phyloP scores from a whole-genome alignment of 2,113 vertebrate species.

The Chitala chitala region DNA sequence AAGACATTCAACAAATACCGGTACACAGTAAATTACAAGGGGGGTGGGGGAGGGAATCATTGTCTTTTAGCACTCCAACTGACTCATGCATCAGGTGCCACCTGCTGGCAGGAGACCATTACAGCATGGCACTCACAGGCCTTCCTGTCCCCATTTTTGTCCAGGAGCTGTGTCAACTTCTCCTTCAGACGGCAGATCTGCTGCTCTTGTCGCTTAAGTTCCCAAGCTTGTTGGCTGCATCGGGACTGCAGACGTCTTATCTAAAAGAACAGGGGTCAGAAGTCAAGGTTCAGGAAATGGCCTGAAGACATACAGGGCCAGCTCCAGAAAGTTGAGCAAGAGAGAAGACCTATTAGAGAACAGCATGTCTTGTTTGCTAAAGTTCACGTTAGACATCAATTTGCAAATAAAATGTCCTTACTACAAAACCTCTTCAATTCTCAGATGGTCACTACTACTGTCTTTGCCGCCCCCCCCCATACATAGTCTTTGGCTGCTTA shows the following conservation, averaged over 20 bases:
- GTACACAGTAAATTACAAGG: too few relatives aligned
- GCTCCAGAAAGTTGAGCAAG: not conserved
- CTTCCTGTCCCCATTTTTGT: not conserved
- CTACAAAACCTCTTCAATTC: not conserved
- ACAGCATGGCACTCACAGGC: not conserved
- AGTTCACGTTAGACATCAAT: too few relatives aligned
- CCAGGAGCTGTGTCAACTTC: not conserved
- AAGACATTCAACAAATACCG: not conserved
- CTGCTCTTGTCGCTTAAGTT: slow-evolving; percentile 2
- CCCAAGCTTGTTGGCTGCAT: slow-evolving; percentile 11
- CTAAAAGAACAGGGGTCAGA: not conserved
- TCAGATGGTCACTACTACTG: not conserved
- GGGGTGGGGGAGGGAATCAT: too few relatives aligned
- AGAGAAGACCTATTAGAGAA: not conserved
- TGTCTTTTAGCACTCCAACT: not conserved
- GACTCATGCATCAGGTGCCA: not conserved
- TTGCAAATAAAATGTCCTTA: too few relatives aligned
- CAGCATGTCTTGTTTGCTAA: too few relatives aligned
- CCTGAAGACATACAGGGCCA: too few relatives aligned
- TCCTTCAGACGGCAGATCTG: slow-evolving; percentile 2
- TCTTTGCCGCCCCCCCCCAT: too few relatives aligned
- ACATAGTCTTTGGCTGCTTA: too few relatives aligned
- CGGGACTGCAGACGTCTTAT: slow-evolving; percentile 6
- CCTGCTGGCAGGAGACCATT: not conserved
- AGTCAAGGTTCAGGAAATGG: not conserved